Conservation (phyloP, 2,888 invertebrate genomes). For the Dascillus cervinus region DNA sequence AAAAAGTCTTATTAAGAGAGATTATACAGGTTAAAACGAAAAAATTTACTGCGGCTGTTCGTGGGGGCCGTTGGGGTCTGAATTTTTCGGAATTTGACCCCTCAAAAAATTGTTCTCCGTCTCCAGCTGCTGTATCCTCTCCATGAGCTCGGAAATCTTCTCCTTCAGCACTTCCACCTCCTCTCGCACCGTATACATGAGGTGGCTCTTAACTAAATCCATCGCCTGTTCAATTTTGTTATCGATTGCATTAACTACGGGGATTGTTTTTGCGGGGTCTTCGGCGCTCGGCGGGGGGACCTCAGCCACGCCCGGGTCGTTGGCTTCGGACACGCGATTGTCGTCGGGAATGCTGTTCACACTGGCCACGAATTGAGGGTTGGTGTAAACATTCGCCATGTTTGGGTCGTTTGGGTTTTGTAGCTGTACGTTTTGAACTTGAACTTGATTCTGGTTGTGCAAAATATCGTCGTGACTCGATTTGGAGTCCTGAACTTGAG, state of each 20-base stretch:
- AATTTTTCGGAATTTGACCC: slow-evolving; percentile 35
- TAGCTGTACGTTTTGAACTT: too few species aligned
- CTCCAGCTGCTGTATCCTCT: slow-evolving; percentile 60
- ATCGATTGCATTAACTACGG: slow-evolving; percentile 59
- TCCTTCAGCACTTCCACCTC: slow-evolving; percentile 70
- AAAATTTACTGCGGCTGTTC: slow-evolving; percentile 13
- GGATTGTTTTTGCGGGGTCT: slow-evolving; percentile 35
- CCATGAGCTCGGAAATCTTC: slow-evolving; percentile 65
- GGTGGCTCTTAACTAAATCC: slow-evolving; percentile 70
- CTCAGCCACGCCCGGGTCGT: slow-evolving; percentile 7
- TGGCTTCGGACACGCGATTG: slow-evolving; percentile 26
- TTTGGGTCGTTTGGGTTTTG: slow-evolving; percentile 12
- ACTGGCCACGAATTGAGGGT: slow-evolving; percentile 37
- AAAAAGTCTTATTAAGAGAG: slow-evolving; percentile 1
- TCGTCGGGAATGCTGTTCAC: slow-evolving; percentile 35
- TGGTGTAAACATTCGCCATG: slow-evolving; percentile 33
- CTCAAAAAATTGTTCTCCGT: slow-evolving; percentile 60
- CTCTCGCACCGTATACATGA: slow-evolving; percentile 71
- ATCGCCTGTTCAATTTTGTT: slow-evolving; percentile 76
- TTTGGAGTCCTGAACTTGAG: slow-evolving; percentile 19
- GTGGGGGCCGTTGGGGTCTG: slow-evolving; percentile 10
- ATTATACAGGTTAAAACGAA: slow-evolving; percentile 4
- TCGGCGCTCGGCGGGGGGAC: slow-evolving; percentile 23
- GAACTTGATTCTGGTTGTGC: slow-evolving; percentile 4
- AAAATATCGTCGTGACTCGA: slow-evolving; percentile 1